These are phyloP conservation scores for Patella depressa DNA, from an alignment of 2,888 invertebrate genomes.

Conservation along the genomic window DNA sequence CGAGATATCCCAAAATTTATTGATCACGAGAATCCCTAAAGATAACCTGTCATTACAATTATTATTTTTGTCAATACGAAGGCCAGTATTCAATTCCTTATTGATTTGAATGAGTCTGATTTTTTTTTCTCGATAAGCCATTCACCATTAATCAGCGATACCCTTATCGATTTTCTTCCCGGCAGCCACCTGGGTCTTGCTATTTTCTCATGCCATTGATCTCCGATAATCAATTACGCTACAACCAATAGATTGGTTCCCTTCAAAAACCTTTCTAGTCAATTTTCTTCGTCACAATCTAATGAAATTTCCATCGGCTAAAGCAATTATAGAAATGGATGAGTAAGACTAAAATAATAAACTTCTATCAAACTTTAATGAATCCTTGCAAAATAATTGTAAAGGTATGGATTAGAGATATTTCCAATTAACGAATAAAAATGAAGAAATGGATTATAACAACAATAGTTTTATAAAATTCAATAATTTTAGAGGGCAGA, in stretches of 20 bases:
- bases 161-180: neutral
- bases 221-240: neutral
- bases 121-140: conserved; percentile 6
- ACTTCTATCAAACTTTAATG: conserved; percentile 3
- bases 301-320: conserved; percentile 6
- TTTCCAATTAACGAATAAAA: conserved; percentile 8
- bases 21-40: neutral
- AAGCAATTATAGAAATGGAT: neutral
- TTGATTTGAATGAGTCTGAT: conserved; percentile 6
- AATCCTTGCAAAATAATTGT: conserved; percentile 1
- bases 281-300: neutral
- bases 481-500: conserved; percentile 1
- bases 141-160: conserved; percentile 13
- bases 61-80: conserved; percentile 10
- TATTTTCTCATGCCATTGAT: conserved; percentile 10
- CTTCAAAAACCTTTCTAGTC: neutral
- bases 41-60: conserved; percentile 9
- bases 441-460: neutral
- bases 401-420: neutral
- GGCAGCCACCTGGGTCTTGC: conserved; percentile 4
- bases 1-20: conserved; percentile 10
- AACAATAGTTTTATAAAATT: neutral
- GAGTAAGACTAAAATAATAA: conserved; percentile 5
- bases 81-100: conserved; percentile 10
- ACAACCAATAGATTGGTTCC: conserved; percentile 1